These are phyloP conservation scores for Micrastur ruficollis DNA, from an alignment of 2,797 vertebrate genomes.

Conservation along the genomic window DNA sequence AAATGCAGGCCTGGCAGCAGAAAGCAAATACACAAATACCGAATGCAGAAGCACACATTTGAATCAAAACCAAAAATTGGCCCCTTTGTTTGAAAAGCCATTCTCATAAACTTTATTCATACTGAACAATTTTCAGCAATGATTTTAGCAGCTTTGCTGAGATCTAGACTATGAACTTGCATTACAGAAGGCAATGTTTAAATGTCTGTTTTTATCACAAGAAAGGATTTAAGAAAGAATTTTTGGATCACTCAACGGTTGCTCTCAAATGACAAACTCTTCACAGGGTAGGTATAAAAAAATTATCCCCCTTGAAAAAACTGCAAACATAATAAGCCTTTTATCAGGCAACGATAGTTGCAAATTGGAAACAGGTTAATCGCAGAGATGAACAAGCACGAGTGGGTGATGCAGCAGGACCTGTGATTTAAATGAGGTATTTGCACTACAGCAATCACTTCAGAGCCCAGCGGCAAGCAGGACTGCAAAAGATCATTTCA, in stretches of 20 bases:
- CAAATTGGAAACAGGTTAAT: not conserved
- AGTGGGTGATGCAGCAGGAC: not conserved
- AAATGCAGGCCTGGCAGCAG: not conserved
- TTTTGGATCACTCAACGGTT: not conserved
- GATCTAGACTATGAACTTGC: not conserved
- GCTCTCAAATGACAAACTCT: not conserved
- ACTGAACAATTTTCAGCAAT: not conserved
- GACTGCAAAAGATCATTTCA: not conserved
- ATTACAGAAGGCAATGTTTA: not conserved
- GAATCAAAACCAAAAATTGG: not conserved
- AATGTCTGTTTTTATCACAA: not conserved
- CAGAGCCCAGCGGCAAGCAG: not conserved
- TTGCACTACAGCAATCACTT: not conserved
- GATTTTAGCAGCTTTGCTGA: not conserved
- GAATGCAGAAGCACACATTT: constrained; percentile 1
- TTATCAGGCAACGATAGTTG: not conserved
- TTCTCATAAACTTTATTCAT: not conserved
- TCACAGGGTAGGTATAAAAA: not conserved
- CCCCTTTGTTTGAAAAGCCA: not conserved
- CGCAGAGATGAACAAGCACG: not conserved
- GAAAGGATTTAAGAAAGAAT: not conserved
- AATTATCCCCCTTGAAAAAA: not conserved
- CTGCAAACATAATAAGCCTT: not conserved
- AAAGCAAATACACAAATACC: constrained; percentile 1
- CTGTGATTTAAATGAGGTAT: not conserved